phyloP scores from a whole-genome alignment of 2,797 vertebrate species.

The Anabacerthia variegaticeps region DNA sequence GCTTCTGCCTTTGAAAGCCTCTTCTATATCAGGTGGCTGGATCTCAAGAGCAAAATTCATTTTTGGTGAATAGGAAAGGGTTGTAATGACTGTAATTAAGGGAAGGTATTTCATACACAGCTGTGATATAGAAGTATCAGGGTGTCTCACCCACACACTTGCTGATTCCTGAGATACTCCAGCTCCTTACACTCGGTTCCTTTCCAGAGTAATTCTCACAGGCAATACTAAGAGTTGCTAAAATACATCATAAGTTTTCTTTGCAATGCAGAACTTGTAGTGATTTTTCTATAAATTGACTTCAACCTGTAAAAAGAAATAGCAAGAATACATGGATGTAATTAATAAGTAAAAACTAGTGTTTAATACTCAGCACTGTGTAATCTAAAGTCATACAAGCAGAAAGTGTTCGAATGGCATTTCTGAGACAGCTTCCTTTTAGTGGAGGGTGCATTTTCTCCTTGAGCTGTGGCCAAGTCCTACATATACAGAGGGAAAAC shows the following conservation, averaged over 20 bases:
- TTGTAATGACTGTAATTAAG: background rate
- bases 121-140: background rate
- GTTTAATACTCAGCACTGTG: background rate
- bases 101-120: background rate
- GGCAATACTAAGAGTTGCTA: background rate
- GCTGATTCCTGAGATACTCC: background rate
- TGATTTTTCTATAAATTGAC: background rate
- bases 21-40: background rate
- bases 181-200: background rate
- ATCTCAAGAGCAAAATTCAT: background rate
- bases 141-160: accelerated
- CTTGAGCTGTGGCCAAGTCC: background rate
- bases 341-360: background rate
- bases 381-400: background rate
- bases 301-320: background rate
- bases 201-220: background rate
- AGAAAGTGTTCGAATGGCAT: background rate
- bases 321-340: background rate
- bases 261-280: background rate
- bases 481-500: background rate
- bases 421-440: background rate
- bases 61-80: background rate
- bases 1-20: background rate
- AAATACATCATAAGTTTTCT: background rate
- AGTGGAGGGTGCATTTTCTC: background rate